Conservation (phyloP, 2,888 invertebrate species). For the Macrophya annulata region DNA sequence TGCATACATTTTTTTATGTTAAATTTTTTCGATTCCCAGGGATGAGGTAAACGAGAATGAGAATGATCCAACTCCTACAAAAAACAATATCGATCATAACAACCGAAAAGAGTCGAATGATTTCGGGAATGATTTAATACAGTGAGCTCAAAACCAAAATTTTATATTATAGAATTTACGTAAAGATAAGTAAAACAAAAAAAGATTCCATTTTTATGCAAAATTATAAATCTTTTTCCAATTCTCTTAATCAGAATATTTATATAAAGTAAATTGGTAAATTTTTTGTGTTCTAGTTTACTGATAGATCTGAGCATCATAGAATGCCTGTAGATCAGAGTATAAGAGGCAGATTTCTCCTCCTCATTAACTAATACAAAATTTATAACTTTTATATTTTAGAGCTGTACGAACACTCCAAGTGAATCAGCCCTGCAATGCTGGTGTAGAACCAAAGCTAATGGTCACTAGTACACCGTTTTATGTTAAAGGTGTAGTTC, state of each 20-base stretch:
- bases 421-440: neutral
- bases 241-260: too few relatives aligned
- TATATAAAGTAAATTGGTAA: too few relatives aligned
- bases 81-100: neutral
- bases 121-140: constrained; percentile 5
- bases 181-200: neutral
- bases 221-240: neutral
- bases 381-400: neutral
- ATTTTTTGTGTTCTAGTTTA: too few relatives aligned
- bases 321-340: too few relatives aligned
- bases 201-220: neutral
- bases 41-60: neutral
- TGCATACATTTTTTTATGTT: neutral
- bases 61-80: neutral
- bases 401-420: neutral
- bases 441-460: neutral
- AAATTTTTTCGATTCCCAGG: too few relatives aligned
- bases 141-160: neutral
- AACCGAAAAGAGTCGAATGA: neutral
- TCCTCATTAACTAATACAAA: neutral
- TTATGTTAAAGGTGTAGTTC: neutral
- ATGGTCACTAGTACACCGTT: constrained; percentile 37
- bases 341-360: neutral
- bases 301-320: neutral
- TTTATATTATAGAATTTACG: neutral